Evolutionary conservation across 2,113 vertebrate species (phyloP), one percentile per base, ranked within the genome.

Genomic region (Petromus typicus): DNA sequence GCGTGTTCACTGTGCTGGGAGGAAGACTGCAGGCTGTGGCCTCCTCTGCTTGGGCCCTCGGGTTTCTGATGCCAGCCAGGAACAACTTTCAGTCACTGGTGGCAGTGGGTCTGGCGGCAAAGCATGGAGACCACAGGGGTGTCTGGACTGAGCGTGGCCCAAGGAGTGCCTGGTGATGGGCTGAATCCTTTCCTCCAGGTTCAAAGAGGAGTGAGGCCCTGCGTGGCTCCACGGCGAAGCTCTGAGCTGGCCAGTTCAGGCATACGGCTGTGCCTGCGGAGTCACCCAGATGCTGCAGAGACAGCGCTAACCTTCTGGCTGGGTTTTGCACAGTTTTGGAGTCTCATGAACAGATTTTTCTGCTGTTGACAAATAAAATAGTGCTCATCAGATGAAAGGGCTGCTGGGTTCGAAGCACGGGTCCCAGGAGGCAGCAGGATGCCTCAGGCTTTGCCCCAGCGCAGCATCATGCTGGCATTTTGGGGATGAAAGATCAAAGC

Each of bases 1-100:
- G 14, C 8, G 25, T 8, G 1, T 14, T 56, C 54, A 12, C 30
- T 1, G 0, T 5, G n/a, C 20, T 11, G 1, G 17, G 5, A 57
- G 56, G 56, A 57, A 57, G 56, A 17, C 56, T 57, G 56, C 56
- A 57, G 56, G 54, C 54, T 12, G 37, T 7, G 4, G 12, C 8
- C 3, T 5, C 13, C 69, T 32, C 81, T 78, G 23, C 1, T 40
- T 13, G 23, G 22, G 71, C 40, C 6, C 43, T 18, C 27, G 23
- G 4, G 7, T 37, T 22, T 37, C 56, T 2, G 34, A 14, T 2
- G 7, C 1, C 56, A 80, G 64, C 5, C 16, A 10, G 6, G 11
- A 20, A 43, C n/a, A 0, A 4, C 2, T 12, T 0, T 1, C 2
- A 5, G 4, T 0, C 30, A 0, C 0, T 4, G 12, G 27, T 2